Evolutionary conservation across 2,888 invertebrate species (phyloP), one percentile per base, ranked within the genome.

Genomic region (Ectemnius cavifrons): DNA sequence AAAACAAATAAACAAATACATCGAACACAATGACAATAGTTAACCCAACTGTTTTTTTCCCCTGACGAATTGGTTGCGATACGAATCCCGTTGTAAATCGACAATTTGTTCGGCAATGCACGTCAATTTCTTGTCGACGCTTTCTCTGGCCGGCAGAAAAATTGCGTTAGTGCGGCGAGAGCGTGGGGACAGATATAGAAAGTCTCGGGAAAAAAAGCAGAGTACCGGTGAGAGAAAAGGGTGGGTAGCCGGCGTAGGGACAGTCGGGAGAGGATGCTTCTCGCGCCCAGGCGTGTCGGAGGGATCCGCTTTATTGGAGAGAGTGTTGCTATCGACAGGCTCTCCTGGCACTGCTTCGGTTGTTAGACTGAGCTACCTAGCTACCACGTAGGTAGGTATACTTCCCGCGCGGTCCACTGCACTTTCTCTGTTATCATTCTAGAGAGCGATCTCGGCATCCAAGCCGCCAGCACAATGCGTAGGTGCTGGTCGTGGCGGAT

Each of bases 401-500:
- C 82, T 76, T 78, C 71, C 6, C 70, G 72, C 83, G 82, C 82
- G 83, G 86, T 88, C 86, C 86, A 85, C 84, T 89, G 89, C 87
- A 86, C 89, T 89, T 89, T 89, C 87, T 85, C 88, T 89, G 89
- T 88, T 89, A 89, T 89, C 88, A 86, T 87, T 88, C 87, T 84
- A 85, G 88, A 83, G 82, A 84, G 37, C 8, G 37, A 37, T 37
- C 84, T 87, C 84, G 81, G 85, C n/a, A 84, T 85, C 83, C 86
- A 84, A 84, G 85, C 83, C 84, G 81, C 86, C 86, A 78, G 84
- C 83, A 85, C 85, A 85, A 85, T 85, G 85, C 37, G 11, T 6
- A 11, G 37, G 85, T 82, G 81, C 79, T 81, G 79, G 83, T 87
- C 85, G 79, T 86, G 79, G 87, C 86, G 88, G 87, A 88, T 83